Evolutionary conservation across 2,113 vertebrate species (phyloP), one percentile per base, ranked within the genome.

Genomic region (Centropristis striata): DNA sequence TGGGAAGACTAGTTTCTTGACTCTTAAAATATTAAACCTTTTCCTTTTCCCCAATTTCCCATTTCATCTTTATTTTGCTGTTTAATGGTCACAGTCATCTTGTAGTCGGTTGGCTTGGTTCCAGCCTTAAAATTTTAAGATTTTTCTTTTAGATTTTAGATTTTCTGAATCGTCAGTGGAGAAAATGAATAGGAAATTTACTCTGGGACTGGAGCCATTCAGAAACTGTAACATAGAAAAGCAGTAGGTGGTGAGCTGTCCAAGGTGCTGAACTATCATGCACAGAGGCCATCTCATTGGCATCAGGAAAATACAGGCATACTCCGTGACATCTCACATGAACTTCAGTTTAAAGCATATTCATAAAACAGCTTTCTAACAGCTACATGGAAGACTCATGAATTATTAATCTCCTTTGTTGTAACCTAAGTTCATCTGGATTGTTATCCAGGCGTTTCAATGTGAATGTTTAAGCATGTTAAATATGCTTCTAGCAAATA

Each of bases 321-420:
- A 49, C 21, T 28, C 28, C 21, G 4, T 64, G 32, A 53, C 39
- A 64, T 49, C 13, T 68, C 18, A 54, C 37, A 51, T 46, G 15
- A 76, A 65, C 57, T 73, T 81, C 4, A 37, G 44, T 66, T 75
- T 32, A 44, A 21, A 71, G 28, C 20, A 67, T 76, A 68, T 83
- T 78, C 23, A 81, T 59, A 57, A 58, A 65, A 64, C n/a, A 39
- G 28, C 36, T 59, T 53, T 39, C 39, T 8, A 27, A n/a, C 15
- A 39, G 44, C 41, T 68, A 59, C 53, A 83, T 67, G 39, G 64
- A 81, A 58, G 20, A 75, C 18, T 65, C 21, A 72, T 82, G 28
- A 85, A 81, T 75, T 63, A 54, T 67, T 37, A 4, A 75, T 67
- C 50, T 55, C 27, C 14, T 55, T 81, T 70, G 51, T 78, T 72